phyloP scores from a whole-genome alignment of 1,140 invertebrate genomes.

The Drosophila nigromelanica region DNA sequence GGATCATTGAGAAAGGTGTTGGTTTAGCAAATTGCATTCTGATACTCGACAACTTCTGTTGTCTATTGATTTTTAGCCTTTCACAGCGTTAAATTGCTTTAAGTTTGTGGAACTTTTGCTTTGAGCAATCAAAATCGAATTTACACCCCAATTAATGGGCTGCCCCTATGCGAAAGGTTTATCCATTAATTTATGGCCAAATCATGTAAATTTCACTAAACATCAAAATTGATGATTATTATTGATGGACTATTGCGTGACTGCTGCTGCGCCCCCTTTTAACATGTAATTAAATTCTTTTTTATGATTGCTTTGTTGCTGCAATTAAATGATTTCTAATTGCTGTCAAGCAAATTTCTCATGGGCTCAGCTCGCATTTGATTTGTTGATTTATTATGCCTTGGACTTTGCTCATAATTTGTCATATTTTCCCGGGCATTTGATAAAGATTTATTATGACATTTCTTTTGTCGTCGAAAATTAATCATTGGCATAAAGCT shows the following conservation, averaged over 20 bases:
- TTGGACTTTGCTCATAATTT: conserved; percentile 64
- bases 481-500: conserved; percentile 50
- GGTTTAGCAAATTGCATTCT: conserved; percentile 76
- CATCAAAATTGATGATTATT: conserved; percentile 63
- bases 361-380: conserved; percentile 42
- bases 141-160: conserved; percentile 39
- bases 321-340: conserved; percentile 82
- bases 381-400: conserved; percentile 76
- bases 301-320: conserved; percentile 78
- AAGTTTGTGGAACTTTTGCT: conserved; percentile 26
- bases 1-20: conserved; percentile 36
- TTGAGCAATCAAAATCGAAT: conserved; percentile 37
- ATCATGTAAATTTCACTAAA: conserved; percentile 71
- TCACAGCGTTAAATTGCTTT: conserved; percentile 23
- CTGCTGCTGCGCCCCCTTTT: conserved; percentile 16
- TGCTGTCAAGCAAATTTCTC: conserved; percentile 51
- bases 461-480: conserved; percentile 63
- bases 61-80: conserved; percentile 66
- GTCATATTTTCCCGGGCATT: conserved; percentile 67
- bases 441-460: conserved; percentile 82
- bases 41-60: conserved; percentile 71
- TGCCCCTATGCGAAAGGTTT: conserved; percentile 41
- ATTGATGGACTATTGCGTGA: conserved; percentile 63
- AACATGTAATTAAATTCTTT: conserved; percentile 41
- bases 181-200: conserved; percentile 68